Evolutionary conservation across 23 tunicate genomes (phyloP).

Genomic region (Trididemnum nubilum): DNA sequence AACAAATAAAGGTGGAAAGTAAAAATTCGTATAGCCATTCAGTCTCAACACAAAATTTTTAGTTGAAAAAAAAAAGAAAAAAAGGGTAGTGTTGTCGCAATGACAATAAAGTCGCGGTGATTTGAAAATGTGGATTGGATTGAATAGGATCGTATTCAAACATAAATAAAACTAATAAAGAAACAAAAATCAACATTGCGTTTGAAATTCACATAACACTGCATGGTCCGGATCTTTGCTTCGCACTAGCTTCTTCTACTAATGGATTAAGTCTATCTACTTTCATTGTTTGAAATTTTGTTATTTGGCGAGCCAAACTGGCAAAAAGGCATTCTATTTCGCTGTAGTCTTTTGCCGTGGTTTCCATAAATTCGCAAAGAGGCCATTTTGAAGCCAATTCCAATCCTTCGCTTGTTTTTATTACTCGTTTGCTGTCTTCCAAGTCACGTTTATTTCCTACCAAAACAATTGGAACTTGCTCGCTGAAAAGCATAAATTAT

Average conservation of each 20-base stretch:
- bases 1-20: too few species aligned
- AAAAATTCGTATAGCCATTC: too few species aligned
- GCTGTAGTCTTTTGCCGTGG: slow-evolving; percentile 61
- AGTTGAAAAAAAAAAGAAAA: too few species aligned
- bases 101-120: too few species aligned
- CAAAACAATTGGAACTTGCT: slow-evolving; percentile 74
- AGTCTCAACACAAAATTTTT: too few species aligned
- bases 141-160: too few species aligned
- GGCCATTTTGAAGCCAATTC: slow-evolving; percentile 77
- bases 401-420: slow-evolving; percentile 42
- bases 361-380: slow-evolving; percentile 72
- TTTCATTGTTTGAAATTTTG: slow-evolving; percentile 29
- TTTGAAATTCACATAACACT: slow-evolving; percentile 16
- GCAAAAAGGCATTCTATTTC: slow-evolving; percentile 61
- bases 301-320: slow-evolving; percentile 35
- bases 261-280: slow-evolving; percentile 38
- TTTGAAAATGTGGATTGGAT: too few species aligned
- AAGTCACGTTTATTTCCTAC: slow-evolving; percentile 84
- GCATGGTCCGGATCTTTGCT: slow-evolving; percentile 24
- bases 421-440: slow-evolving; percentile 47
- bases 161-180: too few species aligned
- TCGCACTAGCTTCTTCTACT: slow-evolving; percentile 54
- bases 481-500: slow-evolving; percentile 64
- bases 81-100: too few species aligned
- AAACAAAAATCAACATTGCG: too few species aligned